Evolutionary conservation across 2,888 invertebrate genomes (phyloP).

Genomic region (Chrysina gloriosa): DNA sequence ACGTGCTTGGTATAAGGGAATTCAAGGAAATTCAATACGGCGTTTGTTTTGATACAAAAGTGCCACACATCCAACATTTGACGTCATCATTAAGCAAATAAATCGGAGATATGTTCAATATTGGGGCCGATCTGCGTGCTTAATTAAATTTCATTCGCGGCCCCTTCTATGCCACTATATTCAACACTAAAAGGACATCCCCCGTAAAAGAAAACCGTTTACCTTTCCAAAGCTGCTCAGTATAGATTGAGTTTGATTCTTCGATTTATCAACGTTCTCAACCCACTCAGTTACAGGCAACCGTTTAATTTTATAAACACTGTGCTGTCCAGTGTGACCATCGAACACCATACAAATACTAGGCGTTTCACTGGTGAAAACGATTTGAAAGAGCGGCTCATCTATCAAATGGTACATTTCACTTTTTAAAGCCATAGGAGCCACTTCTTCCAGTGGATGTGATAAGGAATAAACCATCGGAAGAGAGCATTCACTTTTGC

Average conservation of each 20-base stretch:
- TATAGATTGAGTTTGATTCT: constrained; percentile 50
- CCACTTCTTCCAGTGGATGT: constrained; percentile 92
- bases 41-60: too few relatives aligned
- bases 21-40: too few relatives aligned
- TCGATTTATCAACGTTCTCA: constrained; percentile 55
- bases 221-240: constrained; percentile 55
- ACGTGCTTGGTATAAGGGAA: too few relatives aligned
- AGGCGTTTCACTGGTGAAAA: constrained; percentile 81
- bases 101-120: too few relatives aligned
- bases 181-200: too few relatives aligned
- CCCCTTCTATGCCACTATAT: too few relatives aligned
- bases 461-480: constrained; percentile 87
- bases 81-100: too few relatives aligned
- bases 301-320: constrained; percentile 83
- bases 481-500: constrained; percentile 65
- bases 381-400: constrained; percentile 73
- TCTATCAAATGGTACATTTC: constrained; percentile 70
- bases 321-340: constrained; percentile 80
- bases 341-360: constrained; percentile 88
- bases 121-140: too few relatives aligned
- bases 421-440: constrained; percentile 81
- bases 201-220: too few relatives aligned
- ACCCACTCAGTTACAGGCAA: constrained; percentile 76
- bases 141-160: too few relatives aligned
- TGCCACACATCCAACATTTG: too few relatives aligned